Evolutionary conservation across 2,888 invertebrate species (phyloP), one percentile per base, ranked within the genome.

Genomic region (Aphrophora alni): DNA sequence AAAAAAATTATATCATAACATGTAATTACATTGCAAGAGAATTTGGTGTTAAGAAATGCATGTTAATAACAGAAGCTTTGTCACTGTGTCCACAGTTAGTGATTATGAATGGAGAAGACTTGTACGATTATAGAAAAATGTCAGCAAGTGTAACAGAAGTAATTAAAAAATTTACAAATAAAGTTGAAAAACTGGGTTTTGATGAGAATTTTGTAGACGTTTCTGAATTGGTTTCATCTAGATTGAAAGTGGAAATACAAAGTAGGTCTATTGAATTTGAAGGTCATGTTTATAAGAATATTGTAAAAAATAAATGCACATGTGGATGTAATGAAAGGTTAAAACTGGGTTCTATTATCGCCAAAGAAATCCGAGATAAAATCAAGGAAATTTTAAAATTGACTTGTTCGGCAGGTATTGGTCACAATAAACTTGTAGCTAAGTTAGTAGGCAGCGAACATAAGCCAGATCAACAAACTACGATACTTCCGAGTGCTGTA

Each of bases 131-230:
- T 87, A 92, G 96, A 85, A 91, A 93, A 82, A 92, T 93, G 87
- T 96, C 96, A 0, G 92, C 93, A 84, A 93, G 94, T 21, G 93
- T 96, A 83, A 93, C 94, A 84, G 91, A 92, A 82, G 89, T 94
- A 82, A 88, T 96, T 82, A 92, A 93, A 84, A 92, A 91, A 85
- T 95, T 93, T 89, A 93, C 94, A 80, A 91, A 92, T 75, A 89
- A 92, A 75, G 95, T 96, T 0, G 96, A 97, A 88, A 92, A 95
- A 86, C 89, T 96, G 78, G 96, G 96, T 17, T 91, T 96, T 86
- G 96, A 97, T 88, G 97, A 97, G 87, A 95, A 95, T 87, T 96
- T 91, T 88, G 89, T 96, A 85, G 96, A 97, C 89, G 93, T 96
- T 83, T 93, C 95, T 83, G 90, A 92, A 80, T 87, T 93, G 86